phyloP scores from a whole-genome alignment of 2,888 invertebrate species.

The Cloeon dipterum region DNA sequence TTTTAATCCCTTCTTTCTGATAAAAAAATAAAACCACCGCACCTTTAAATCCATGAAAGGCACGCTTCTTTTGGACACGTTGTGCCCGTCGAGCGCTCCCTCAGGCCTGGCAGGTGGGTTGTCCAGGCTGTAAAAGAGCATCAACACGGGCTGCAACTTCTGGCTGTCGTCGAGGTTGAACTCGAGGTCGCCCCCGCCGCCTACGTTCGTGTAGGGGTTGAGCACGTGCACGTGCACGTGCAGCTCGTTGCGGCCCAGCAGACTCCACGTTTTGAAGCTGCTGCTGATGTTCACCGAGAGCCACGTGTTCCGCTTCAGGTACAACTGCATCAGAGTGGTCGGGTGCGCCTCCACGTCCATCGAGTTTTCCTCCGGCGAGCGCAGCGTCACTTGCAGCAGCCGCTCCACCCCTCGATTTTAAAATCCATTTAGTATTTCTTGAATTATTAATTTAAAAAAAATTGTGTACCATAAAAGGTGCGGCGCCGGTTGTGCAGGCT shows the following conservation, averaged over 20 bases:
- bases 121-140: not conserved
- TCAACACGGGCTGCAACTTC: not conserved
- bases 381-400: slow-evolving; percentile 1
- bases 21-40: too few relatives aligned
- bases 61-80: not conserved
- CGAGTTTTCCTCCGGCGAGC: not conserved
- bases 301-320: slow-evolving; percentile 4
- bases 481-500: not conserved
- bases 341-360: not conserved
- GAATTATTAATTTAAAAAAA: too few relatives aligned
- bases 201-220: not conserved
- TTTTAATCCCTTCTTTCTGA: too few relatives aligned
- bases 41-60: too few relatives aligned
- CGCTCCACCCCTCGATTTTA: slow-evolving; percentile 3
- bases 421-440: too few relatives aligned
- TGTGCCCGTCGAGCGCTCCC: not conserved
- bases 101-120: not conserved
- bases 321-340: not conserved
- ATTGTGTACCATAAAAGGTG: not conserved
- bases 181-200: not conserved
- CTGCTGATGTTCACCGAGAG: slow-evolving; percentile 5
- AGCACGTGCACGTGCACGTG: not conserved
- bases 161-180: not conserved
- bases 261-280: not conserved
- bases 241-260: not conserved